Evolutionary conservation across 2,888 invertebrate species (phyloP).

Genomic region (Tenthredo scrophulariae): DNA sequence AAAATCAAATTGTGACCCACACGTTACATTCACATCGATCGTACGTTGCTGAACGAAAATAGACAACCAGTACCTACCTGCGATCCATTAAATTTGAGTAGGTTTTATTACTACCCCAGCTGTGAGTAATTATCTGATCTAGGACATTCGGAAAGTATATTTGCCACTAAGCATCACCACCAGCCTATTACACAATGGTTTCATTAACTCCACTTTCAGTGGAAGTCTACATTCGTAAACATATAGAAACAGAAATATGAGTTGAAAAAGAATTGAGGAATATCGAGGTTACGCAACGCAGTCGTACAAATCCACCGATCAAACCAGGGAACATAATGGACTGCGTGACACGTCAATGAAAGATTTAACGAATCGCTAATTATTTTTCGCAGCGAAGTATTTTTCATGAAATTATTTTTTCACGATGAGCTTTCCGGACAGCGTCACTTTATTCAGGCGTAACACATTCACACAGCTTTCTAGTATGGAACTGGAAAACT

Average conservation of each 20-base stretch:
- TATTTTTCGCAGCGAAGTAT: neutral
- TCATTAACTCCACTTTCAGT: neutral
- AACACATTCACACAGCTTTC: neutral
- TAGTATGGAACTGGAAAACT: neutral
- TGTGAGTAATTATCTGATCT: neutral
- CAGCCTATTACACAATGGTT: neutral
- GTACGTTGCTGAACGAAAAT: neutral
- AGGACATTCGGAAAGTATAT: neutral
- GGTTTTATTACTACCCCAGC: neutral
- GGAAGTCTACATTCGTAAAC: neutral
- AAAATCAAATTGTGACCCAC: slow-evolving; percentile 8
- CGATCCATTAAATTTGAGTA: neutral
- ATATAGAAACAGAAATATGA: neutral
- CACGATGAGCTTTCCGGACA: neutral
- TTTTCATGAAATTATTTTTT: neutral
- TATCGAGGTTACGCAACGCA: neutral
- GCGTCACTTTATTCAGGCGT: neutral
- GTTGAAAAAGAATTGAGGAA: neutral
- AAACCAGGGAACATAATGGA: slow-evolving; percentile 20
- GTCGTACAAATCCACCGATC: neutral
- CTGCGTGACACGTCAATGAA: neutral
- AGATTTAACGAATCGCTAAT: slow-evolving; percentile 6
- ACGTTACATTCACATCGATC: neutral
- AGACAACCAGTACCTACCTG: neutral
- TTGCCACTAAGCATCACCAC: neutral